Evolutionary conservation across 2,797 vertebrate species (phyloP).

Genomic region (Liasis olivaceus): DNA sequence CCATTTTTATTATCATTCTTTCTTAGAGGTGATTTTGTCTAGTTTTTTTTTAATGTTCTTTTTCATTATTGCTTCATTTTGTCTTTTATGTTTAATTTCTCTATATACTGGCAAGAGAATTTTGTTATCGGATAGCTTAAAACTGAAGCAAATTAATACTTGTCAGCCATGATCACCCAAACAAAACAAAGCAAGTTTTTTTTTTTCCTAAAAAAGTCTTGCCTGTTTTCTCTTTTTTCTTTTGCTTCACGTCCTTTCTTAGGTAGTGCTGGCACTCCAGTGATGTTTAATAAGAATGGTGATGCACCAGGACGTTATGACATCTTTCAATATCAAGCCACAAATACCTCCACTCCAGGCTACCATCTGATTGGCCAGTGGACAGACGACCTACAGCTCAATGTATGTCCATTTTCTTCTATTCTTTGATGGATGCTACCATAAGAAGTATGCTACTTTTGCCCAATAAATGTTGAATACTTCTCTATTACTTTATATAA

Average conservation of each 20-base stretch:
- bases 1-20: neutral
- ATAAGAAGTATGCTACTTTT: neutral
- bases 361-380: conserved; percentile 93
- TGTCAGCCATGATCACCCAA: fast-evolving
- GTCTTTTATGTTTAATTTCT: neutral
- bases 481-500: neutral
- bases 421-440: neutral
- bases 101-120: neutral
- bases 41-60: neutral
- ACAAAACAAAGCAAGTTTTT: neutral
- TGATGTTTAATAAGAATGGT: conserved; percentile 96
- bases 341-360: conserved; percentile 84
- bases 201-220: neutral
- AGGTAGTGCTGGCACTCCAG: conserved; percentile 95
- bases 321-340: conserved; percentile 96
- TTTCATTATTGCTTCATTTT: neutral
- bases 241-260: conserved; percentile 49
- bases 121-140: neutral
- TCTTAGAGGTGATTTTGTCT: neutral
- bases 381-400: conserved; percentile 93
- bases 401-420: conserved; percentile 76
- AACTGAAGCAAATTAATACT: neutral
- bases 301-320: conserved; percentile 96
- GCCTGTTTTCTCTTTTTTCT: conserved; percentile 23
- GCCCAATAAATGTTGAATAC: neutral